Percentiles rank a stretch among this genome's conserved stretches.
phyloP scores from a whole-genome alignment of 2,113 vertebrate species.

The Benitochromis conjunctus region DNA sequence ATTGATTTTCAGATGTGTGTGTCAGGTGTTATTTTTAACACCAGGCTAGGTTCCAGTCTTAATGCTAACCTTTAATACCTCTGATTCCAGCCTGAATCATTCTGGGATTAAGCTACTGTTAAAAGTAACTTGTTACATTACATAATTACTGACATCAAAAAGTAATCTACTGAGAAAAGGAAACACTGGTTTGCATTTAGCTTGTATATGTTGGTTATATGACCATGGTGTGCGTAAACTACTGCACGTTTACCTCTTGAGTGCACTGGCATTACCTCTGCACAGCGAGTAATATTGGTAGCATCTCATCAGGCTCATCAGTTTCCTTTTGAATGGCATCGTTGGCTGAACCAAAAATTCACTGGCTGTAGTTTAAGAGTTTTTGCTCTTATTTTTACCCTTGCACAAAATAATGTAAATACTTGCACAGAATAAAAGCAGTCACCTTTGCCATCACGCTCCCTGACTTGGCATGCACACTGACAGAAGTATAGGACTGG shows the following conservation, averaged over 20 bases:
- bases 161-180: neutral
- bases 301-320: neutral
- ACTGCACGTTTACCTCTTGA: neutral
- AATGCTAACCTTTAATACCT: too few species aligned
- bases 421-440: neutral
- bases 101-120: neutral
- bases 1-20: neutral
- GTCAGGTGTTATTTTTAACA: neutral
- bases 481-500: neutral
- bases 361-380: neutral
- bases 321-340: neutral
- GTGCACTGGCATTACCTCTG: neutral
- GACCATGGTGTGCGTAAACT: neutral
- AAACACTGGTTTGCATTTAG: neutral
- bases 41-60: too few species aligned
- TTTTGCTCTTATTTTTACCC: neutral
- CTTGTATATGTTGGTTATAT: neutral
- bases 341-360: neutral
- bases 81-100: too few species aligned
- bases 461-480: neutral
- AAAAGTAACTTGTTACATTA: neutral
- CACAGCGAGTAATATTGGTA: neutral
- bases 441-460: neutral
- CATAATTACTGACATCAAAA: neutral
- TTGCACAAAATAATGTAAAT: neutral